These are phyloP conservation scores for Prenolepis imparis DNA, from an alignment of 2,888 invertebrate species.

Conservation along the genomic window DNA sequence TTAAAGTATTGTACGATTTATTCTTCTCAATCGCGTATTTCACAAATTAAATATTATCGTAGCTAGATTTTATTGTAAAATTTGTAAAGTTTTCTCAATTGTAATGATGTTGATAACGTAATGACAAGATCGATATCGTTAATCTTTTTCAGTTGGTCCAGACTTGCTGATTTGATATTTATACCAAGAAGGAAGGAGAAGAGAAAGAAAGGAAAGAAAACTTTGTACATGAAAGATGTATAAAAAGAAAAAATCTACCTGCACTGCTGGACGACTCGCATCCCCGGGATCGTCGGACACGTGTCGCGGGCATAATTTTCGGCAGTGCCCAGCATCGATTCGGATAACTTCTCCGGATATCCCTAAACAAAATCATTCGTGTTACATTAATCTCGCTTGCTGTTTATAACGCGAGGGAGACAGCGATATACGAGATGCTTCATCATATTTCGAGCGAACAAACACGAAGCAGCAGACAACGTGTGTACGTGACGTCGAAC, in stretches of 20 bases:
- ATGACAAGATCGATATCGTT: background rate
- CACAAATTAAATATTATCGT: background rate
- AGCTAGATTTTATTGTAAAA: background rate
- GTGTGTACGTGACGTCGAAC: background rate
- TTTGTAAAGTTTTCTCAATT: background rate
- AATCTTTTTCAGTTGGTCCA: background rate
- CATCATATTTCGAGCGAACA: background rate
- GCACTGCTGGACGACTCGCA: conserved; percentile 82
- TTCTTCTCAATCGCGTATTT: background rate
- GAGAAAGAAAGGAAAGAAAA: background rate
- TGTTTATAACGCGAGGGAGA: background rate
- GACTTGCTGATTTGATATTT: background rate
- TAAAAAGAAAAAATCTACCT: conserved; percentile 75
- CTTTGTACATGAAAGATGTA: background rate
- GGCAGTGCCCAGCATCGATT: conserved; percentile 85
- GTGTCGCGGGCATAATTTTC: conserved; percentile 82
- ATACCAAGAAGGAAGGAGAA: background rate
- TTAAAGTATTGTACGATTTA: background rate
- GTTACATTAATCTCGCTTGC: background rate
- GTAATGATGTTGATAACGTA: background rate
- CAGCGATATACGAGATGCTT: background rate
- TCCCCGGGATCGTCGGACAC: conserved; percentile 84
- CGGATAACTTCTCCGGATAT: conserved; percentile 84
- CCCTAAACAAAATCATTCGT: conserved; percentile 74
- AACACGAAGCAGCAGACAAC: no score